Evolutionary conservation across 1,140 invertebrate species (phyloP), one percentile per base, ranked within the genome.

Genomic region (Drosophila ananassae): DNA sequence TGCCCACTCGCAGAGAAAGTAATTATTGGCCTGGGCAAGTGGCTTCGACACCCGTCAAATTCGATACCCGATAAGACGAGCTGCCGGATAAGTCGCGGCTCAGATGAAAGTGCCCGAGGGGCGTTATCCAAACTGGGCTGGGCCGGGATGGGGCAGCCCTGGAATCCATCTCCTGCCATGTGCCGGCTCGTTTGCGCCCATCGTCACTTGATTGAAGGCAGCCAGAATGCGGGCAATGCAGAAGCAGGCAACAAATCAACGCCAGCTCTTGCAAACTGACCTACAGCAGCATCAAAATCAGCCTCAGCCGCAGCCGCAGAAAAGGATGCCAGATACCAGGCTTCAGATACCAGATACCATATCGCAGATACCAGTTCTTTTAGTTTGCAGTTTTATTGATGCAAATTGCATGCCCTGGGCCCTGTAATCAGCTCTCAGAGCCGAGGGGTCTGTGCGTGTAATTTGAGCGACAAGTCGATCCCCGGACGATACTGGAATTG

Each of bases 171-270:
- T 62, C 48, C 52, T 17, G 41, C 63, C 47, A 59, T 50, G 58
- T 41, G 62, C 37, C 60, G 63, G 62, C 77, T 85, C 50, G 61
- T 85, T 85, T 87, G 75, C 66, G 53, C 67, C 76, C 75, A 89
- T 89, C 83, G 83, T 79, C 83, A 87, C 83, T 87, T 89, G 83
- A 89, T 79, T 68, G 78, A 87, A 82, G 41, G 52, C 78, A 17
- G n/a, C 44, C 67, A 69, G 84, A 87, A 89, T 79, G 80, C 76
- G 77, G 83, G 57, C 80, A 87, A 89, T 79, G 81, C 76, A 79
- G 83, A 79, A 87, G 83, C 83, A 78, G 79, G 77, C 83, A 89
- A 82, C 83, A 89, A 82, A 89, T 87, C 83, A 89, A 73, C 83
- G 76, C 78, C 80, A 54, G 55, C 63, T 39, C 51, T 59, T 47